phyloP scores from a whole-genome alignment of 1,140 invertebrate species.

The Leptonema lineaticorne region DNA sequence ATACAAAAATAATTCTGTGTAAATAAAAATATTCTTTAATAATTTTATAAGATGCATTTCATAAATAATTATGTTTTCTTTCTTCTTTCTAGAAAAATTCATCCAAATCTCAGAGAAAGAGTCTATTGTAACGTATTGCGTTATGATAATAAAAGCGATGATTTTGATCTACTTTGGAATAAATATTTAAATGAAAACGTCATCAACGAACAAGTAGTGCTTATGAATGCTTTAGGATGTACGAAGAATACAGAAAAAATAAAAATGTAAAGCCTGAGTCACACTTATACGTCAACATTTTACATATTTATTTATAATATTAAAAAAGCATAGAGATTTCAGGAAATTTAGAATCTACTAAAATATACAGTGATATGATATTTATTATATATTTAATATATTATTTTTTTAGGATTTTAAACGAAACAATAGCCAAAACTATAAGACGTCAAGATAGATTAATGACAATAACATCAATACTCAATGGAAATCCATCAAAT shows the following conservation, averaged over 20 bases:
- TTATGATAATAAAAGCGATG: conserved; percentile 47
- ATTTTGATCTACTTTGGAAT: conserved; percentile 57
- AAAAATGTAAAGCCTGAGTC: conserved; percentile 50
- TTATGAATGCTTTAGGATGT: conserved; percentile 57
- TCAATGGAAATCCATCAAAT: conserved; percentile 30
- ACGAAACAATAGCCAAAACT: conserved; percentile 2
- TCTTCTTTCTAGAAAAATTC: conserved; percentile 48
- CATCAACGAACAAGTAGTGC: conserved; percentile 55
- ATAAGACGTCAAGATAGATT: conserved; percentile 28
- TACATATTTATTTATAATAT: too few relatives aligned
- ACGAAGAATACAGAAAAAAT: conserved; percentile 48
- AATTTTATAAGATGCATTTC: neutral
- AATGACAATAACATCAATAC: conserved; percentile 24
- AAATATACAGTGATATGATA: too few relatives aligned
- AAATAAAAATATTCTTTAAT: neutral
- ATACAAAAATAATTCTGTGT: conserved; percentile 46
- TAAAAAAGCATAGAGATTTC: conserved; percentile 54
- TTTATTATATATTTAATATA: neutral
- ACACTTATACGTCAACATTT: too few relatives aligned
- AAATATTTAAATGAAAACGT: conserved; percentile 54
- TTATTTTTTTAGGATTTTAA: conserved; percentile 15
- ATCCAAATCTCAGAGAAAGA: conserved; percentile 57
- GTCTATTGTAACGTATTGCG: conserved; percentile 63
- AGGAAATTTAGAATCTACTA: neutral
- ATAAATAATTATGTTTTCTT: neutral